Percentiles rank a stretch among this genome's conserved stretches.
phyloP scores from a whole-genome alignment of 2,888 invertebrate species.

The Cataglyphis altisquamis region DNA sequence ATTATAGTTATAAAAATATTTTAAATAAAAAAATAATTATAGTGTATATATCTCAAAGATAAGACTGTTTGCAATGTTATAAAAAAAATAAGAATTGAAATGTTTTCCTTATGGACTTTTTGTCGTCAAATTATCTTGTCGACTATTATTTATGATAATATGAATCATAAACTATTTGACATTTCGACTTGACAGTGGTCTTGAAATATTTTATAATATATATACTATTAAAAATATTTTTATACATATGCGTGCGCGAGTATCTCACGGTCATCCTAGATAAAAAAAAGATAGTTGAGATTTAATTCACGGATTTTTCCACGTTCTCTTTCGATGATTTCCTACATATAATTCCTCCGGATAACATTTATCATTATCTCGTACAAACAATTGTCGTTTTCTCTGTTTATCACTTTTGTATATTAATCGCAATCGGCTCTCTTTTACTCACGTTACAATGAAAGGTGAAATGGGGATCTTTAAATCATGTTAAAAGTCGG shows the following conservation, averaged over 20 bases:
- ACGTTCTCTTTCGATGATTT: not conserved
- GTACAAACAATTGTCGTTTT: not conserved
- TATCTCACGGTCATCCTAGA: not conserved
- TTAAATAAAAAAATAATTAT: not conserved
- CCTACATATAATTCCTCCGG: not conserved
- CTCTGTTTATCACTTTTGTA: not conserved
- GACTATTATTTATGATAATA: not conserved
- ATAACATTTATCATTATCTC: slow-evolving; percentile 4
- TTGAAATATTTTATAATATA: not conserved
- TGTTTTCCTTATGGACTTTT: not conserved
- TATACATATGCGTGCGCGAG: not conserved
- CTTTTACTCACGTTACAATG: not conserved
- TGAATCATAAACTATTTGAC: not conserved
- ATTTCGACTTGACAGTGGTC: not conserved
- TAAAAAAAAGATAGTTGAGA: not conserved
- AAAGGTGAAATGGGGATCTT: not conserved
- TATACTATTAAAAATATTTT: not conserved
- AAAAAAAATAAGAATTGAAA: not conserved
- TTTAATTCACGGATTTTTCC: not conserved
- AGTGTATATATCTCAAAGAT: not conserved
- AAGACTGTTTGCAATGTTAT: not conserved
- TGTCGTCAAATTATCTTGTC: not conserved
- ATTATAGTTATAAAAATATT: not conserved
- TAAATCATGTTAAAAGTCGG: not conserved
- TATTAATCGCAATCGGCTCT: not conserved